Percentiles rank a stretch among this genome's conserved stretches.
Conservation (phyloP, 1,140 invertebrate genomes). For the Eufriesea mexicana region DNA sequence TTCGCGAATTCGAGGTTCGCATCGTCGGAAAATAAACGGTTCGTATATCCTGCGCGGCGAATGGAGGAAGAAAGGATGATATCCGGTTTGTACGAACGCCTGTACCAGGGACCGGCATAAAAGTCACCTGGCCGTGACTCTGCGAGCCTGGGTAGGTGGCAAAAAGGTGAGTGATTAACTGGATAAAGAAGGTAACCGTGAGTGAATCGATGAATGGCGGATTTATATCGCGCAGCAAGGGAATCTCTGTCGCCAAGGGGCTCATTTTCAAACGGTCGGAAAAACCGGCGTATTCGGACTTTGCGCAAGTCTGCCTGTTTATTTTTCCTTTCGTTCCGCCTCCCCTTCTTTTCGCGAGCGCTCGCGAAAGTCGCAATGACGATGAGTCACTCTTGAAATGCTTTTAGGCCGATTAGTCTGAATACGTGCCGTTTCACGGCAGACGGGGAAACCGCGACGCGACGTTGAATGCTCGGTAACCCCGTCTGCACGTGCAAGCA, state of each 20-base stretch:
- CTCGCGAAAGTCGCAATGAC: constrained; percentile 49
- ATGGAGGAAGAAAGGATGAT: neutral
- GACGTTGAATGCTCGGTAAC: constrained; percentile 38
- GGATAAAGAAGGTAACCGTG: constrained; percentile 14
- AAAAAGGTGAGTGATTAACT: neutral
- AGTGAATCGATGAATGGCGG: constrained; percentile 20
- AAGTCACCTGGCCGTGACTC: neutral
- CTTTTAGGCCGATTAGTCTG: constrained; percentile 69
- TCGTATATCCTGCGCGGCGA: too few species aligned
- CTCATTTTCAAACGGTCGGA: constrained; percentile 1
- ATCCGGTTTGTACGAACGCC: neutral
- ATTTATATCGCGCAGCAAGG: neutral
- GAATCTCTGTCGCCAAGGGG: constrained; percentile 16
- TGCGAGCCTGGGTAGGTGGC: neutral
- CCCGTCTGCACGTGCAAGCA: neutral
- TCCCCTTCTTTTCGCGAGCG: constrained; percentile 10
- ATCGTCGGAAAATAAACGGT: too few species aligned
- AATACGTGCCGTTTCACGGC: constrained; percentile 49
- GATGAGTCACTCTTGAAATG: constrained; percentile 61
- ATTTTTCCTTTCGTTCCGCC: constrained; percentile 6
- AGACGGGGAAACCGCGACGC: constrained; percentile 35
- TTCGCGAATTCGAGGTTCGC: neutral
- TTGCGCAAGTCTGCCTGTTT: constrained; percentile 13
- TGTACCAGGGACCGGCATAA: accelerated
- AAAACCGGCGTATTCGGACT: constrained; percentile 25